Evolutionary conservation across 1,140 invertebrate genomes (phyloP), one percentile per base, ranked within the genome.

Genomic region (Tetramorium parvispinum): DNA sequence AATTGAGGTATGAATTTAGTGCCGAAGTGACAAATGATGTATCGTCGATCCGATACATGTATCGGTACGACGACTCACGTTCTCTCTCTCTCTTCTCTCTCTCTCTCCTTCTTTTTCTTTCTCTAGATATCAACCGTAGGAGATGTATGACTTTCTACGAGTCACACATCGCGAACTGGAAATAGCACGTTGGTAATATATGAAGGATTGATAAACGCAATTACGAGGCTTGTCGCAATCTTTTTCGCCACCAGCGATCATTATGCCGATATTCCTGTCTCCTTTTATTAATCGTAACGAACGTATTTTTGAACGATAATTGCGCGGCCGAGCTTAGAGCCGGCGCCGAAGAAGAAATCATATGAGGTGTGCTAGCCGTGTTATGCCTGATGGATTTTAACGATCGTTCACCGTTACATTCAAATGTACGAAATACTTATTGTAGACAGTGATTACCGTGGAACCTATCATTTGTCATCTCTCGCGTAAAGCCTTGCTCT

Each of bases 11-110:
- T 68, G 49, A 85, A 89, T 89, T 89, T 86, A 89, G 49, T 61
- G 49, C 51, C 63, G 65, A 65, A 70, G 61, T 78, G 87, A 89
- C 87, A 89, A 89, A 71, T 92, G 90, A 93, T 91, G 87, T 91
- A 93, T 93, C 91, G 89, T 70, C 66, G 51, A n/a, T 18, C 37
- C 51, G 51, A 57, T 82, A 71, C 70, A 57, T 46, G 79, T 82
- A 73, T 82, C 79, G 59, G 51, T 78, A 55, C 55, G 71, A 88
- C 87, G 87, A 90, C 92, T 92, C 87, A 85, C 32, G 3, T 32
- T 32, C 32, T 32, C 32, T 32, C 32, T 27, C 1, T 27, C 27
- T 27, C 27, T 27, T 27, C 27, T 27, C 27, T 27, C 27, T 27
- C 27, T 27, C 27, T 27, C 27, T 27, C 27, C 1, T 1, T 27